Base-by-base conservation (phyloP, 2,797 vertebrate genomes). In the Acanthurus leucopareius region DNA sequence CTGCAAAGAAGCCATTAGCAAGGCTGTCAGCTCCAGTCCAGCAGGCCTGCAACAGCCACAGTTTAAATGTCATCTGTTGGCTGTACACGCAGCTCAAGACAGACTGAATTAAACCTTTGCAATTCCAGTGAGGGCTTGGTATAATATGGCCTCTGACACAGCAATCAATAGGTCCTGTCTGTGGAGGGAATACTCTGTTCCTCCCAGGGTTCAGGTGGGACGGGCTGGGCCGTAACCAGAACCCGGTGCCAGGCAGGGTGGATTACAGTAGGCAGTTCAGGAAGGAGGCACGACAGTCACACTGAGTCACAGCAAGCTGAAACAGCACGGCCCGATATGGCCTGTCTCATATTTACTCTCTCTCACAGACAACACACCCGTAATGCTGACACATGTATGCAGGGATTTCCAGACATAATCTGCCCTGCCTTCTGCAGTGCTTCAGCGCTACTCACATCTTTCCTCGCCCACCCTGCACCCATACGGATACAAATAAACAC, bases 151-250 rank as follows among this genome's bases (percentile, higher is more conserved):
- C 90, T 80, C 79, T 93, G 94, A 95, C 93, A 92, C 83, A 83
- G 79, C 85, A 89, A 95, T 95, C 95, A 89, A 95, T 95, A 90
- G 78, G 71, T 78, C 71, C 72, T 78, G 92, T 93, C 91, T 91
- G 90, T 83, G 78, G 86, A 86, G 92, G 90, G 91, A 89, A 88
- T 91, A 83, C 73, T 80, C 86, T 84, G 88, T 86, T 88, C 76
- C 86, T 89, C 79, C 67, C 11, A 59, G 79, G 69, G 71, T 82
- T 75, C 79, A 48, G 63, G 86, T 88, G 85, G 88, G 86, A 80
- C 52, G 63, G 71, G 58, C 54, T 70, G 74, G 74, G 86, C 66
- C 56, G 77, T 89, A 92, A 92, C 83, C 73, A 79, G 79, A 93
- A 82, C 59, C 69, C 47, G 66, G 68, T 81, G 82, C 80, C 83